These are phyloP conservation scores for Perizoma flavofasciatum DNA, from an alignment of 2,888 invertebrate genomes.

Conservation along the genomic window DNA sequence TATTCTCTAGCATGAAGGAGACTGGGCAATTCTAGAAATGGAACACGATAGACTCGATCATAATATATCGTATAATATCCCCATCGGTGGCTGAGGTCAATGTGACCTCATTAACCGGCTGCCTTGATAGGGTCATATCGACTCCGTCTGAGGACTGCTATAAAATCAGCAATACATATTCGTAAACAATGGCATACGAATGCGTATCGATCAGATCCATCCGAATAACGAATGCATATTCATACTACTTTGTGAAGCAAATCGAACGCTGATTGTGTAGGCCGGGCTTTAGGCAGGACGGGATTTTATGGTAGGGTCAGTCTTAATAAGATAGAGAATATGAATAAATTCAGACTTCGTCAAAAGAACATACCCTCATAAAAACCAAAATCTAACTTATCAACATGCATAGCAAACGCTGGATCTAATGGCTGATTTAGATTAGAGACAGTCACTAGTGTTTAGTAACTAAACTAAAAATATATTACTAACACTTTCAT, in stretches of 20 bases:
- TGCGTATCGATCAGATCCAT: slow-evolving; percentile 27
- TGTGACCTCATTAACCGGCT: slow-evolving; percentile 7
- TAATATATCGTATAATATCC: no score
- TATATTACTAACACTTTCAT: no score
- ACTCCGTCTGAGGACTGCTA: background rate
- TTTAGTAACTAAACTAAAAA: no score
- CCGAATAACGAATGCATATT: slow-evolving; percentile 33
- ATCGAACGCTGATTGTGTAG: slow-evolving; percentile 28
- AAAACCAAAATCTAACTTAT: background rate
- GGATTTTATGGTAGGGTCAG: slow-evolving; percentile 20
- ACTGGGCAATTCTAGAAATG: no score
- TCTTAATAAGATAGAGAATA: slow-evolving; percentile 10
- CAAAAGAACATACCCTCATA: background rate
- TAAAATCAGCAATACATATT: slow-evolving; percentile 13
- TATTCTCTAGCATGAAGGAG: no score
- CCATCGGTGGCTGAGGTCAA: background rate
- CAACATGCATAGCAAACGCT: no score
- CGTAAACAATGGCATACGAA: slow-evolving; percentile 27
- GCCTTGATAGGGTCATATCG: background rate
- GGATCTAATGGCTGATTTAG: no score
- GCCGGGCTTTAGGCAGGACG: slow-evolving; percentile 9
- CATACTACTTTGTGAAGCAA: slow-evolving; percentile 37
- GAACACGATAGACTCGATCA: no score
- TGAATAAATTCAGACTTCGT: slow-evolving; percentile 1
- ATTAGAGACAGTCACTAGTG: no score